Conservation (phyloP, 2,888 invertebrate genomes). For the Strigamia transsilvanica region DNA sequence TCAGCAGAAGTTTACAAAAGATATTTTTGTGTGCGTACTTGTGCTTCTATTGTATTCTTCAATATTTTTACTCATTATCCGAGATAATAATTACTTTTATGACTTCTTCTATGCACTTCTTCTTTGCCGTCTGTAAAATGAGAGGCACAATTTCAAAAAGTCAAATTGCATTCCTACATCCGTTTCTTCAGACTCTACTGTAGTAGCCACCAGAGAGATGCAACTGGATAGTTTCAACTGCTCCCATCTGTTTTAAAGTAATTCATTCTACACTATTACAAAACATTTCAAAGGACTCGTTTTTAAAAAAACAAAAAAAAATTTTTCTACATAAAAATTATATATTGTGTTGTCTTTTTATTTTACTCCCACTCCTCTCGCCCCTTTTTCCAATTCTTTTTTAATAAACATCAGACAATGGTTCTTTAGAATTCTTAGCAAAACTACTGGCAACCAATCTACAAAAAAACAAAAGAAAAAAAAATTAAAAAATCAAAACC, state of each 20-base stretch:
- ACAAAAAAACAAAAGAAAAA: not conserved
- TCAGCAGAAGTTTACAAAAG: too few species aligned
- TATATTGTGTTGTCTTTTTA: not conserved
- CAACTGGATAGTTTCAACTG: slow-evolving; percentile 17
- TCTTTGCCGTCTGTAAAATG: not conserved
- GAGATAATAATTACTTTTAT: too few species aligned
- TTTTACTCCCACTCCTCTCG: not conserved
- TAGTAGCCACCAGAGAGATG: slow-evolving; percentile 12
- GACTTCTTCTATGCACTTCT: too few species aligned
- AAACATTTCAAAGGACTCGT: not conserved
- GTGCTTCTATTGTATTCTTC: too few species aligned
- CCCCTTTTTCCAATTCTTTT: not conserved
- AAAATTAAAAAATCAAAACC: not conserved
- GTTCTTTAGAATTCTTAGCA: not conserved
- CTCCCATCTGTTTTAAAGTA: slow-evolving; percentile 3
- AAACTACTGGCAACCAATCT: slow-evolving; percentile 19
- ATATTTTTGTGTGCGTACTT: too few species aligned
- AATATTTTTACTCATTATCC: too few species aligned
- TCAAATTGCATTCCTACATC: slow-evolving; percentile 16
- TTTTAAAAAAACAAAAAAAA: not conserved
- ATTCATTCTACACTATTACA: slow-evolving; percentile 12
- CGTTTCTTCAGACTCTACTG: not conserved
- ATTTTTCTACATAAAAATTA: not conserved
- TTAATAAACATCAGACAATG: slow-evolving; percentile 20
- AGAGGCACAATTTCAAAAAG: not conserved